Conservation (phyloP, 2,113 vertebrate species). For the Istiophorus platypterus region DNA sequence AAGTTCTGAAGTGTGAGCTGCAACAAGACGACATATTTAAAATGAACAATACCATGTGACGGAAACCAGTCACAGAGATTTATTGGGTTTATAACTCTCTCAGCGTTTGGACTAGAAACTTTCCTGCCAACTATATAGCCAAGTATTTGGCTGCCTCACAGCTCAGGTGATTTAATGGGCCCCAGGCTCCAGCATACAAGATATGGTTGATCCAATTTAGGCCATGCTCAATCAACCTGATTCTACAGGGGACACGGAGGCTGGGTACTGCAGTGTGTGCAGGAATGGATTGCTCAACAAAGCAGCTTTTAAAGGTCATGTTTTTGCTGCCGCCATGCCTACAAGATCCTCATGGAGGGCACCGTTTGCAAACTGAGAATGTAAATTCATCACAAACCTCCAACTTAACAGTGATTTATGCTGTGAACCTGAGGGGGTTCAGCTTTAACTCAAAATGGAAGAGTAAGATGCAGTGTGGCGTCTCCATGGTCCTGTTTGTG, state of each 20-base stretch:
- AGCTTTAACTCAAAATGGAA: conserved; percentile 20
- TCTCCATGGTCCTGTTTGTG: conserved; percentile 30
- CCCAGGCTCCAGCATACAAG: conserved; percentile 59
- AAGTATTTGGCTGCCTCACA: conserved; percentile 62
- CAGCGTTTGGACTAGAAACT: conserved; percentile 56
- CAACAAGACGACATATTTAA: background rate
- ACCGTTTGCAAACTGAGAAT: conserved; percentile 65
- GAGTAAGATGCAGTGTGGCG: conserved; percentile 27
- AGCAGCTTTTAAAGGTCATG: conserved; percentile 86
- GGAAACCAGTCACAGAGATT: conserved; percentile 55
- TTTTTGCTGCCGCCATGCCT: conserved; percentile 67
- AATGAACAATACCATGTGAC: conserved; percentile 40
- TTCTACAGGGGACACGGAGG: conserved; percentile 72
- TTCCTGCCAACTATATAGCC: conserved; percentile 57
- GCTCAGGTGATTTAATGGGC: conserved; percentile 67
- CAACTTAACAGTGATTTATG: conserved; percentile 72
- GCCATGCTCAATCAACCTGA: conserved; percentile 81
- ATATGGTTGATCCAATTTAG: conserved; percentile 81
- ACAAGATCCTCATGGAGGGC: conserved; percentile 65
- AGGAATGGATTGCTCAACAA: conserved; percentile 77
- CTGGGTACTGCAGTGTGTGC: conserved; percentile 75
- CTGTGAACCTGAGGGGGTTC: conserved; percentile 34
- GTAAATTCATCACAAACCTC: conserved; percentile 77
- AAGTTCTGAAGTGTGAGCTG: background rate
- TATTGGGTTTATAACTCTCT: conserved; percentile 40